Conservation (phyloP, 1,140 invertebrate species). For the Danaus melanippus region DNA sequence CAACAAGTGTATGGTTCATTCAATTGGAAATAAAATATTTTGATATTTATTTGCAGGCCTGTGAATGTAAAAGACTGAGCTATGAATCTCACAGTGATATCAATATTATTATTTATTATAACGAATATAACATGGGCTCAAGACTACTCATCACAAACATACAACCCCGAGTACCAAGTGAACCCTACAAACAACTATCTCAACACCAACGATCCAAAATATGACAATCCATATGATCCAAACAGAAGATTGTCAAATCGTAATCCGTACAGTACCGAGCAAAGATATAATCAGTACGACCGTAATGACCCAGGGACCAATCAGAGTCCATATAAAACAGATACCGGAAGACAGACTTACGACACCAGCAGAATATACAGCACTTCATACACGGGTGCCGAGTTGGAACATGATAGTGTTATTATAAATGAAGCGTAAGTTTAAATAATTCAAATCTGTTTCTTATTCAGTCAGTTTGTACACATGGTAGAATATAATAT, state of each 20-base stretch:
- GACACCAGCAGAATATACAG: conserved; percentile 39
- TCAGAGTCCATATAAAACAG: conserved; percentile 34
- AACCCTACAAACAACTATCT: conserved; percentile 53
- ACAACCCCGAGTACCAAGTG: conserved; percentile 41
- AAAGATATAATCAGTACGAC: conserved; percentile 42
- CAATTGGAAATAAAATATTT: no score
- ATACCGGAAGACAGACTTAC: conserved; percentile 50
- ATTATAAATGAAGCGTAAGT: conserved; percentile 77
- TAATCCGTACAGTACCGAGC: conserved; percentile 41
- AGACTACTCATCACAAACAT: conserved; percentile 48
- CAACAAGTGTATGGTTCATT: no score
- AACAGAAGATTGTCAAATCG: conserved; percentile 38
- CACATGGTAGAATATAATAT: no score
- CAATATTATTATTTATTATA: conserved; percentile 32
- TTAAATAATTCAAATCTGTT: conserved; percentile 13
- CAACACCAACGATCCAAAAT: conserved; percentile 40
- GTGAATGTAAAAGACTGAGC: conserved; percentile 44
- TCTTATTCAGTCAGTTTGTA: not conserved
- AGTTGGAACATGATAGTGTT: conserved; percentile 67
- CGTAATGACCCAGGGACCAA: conserved; percentile 44
- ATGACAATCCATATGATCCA: conserved; percentile 56
- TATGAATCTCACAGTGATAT: conserved; percentile 52
- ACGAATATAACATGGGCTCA: conserved; percentile 38
- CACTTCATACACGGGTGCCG: conserved; percentile 39
- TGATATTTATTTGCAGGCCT: conserved; percentile 29